A percentile compares a stretch with the other conserved stretches of the same genome.
Evolutionary conservation across 2,797 vertebrate species (phyloP).

Genomic region (Orestias chungarensis): DNA sequence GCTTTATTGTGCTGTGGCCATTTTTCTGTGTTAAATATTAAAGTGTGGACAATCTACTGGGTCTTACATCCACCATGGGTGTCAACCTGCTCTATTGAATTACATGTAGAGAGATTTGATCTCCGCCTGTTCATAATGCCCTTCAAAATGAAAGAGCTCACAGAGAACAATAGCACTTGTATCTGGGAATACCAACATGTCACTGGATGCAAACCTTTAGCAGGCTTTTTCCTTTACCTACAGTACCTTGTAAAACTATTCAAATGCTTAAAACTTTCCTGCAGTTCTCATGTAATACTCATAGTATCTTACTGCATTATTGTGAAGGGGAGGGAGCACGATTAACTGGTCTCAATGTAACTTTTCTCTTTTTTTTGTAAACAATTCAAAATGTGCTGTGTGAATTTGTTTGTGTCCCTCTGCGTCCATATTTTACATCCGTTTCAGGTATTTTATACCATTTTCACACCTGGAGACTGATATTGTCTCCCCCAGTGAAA

Average conservation of each 20-base stretch:
- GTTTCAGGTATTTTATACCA: not conserved
- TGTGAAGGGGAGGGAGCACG: not conserved
- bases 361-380: not conserved
- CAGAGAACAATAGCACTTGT: not conserved
- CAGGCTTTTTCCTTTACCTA: not conserved
- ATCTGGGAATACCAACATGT: not conserved
- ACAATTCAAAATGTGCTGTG: not conserved
- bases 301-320: not conserved
- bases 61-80: not conserved
- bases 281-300: not conserved
- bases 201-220: not conserved
- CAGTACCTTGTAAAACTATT: not conserved
- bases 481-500: not conserved
- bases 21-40: not conserved
- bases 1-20: not conserved
- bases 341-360: not conserved
- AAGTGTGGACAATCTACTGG: not conserved
- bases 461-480: not conserved
- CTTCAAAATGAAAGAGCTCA: not conserved
- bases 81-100: not conserved
- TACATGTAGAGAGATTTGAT: not conserved
- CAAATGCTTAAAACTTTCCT: not conserved
- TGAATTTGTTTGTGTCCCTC: not conserved
- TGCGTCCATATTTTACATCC: not conserved
- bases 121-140: not conserved